Evolutionary conservation across 1,140 invertebrate genomes (phyloP).

Genomic region (Anastrepha obliqua): DNA sequence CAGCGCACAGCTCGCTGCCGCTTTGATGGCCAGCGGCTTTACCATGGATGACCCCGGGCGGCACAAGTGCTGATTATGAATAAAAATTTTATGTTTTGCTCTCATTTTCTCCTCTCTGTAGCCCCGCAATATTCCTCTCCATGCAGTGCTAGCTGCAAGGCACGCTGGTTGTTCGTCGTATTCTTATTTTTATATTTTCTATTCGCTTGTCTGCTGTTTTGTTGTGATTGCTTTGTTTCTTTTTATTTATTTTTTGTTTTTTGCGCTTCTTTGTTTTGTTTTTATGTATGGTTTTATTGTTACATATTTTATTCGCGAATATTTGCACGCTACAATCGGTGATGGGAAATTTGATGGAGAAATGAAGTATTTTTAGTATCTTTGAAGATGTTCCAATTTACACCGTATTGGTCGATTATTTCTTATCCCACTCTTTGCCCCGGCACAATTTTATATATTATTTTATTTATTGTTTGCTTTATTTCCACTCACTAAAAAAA

Average conservation of each 20-base stretch:
- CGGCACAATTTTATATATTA: too few relatives aligned
- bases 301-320: too few relatives aligned
- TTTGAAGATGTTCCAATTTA: too few relatives aligned
- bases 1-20: slow-evolving; percentile 25
- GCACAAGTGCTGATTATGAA: slow-evolving; percentile 58
- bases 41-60: slow-evolving; percentile 27
- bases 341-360: too few relatives aligned
- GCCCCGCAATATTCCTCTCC: not conserved
- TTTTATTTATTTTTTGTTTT: slow-evolving; percentile 6
- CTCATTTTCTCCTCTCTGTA: slow-evolving; percentile 11
- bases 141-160: not conserved
- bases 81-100: slow-evolving; percentile 56
- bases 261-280: not conserved
- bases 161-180: not conserved
- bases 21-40: not conserved
- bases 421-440: too few relatives aligned
- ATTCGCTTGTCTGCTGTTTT: slow-evolving; percentile 27
- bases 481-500: too few relatives aligned
- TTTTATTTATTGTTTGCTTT: too few relatives aligned
- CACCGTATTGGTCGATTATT: too few relatives aligned
- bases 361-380: too few relatives aligned
- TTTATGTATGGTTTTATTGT: not conserved
- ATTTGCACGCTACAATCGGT: too few relatives aligned
- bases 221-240: slow-evolving; percentile 35
- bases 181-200: slow-evolving; percentile 39